Conservation (phyloP, 2,888 invertebrate genomes). For the Luffia ferchaultella region DNA sequence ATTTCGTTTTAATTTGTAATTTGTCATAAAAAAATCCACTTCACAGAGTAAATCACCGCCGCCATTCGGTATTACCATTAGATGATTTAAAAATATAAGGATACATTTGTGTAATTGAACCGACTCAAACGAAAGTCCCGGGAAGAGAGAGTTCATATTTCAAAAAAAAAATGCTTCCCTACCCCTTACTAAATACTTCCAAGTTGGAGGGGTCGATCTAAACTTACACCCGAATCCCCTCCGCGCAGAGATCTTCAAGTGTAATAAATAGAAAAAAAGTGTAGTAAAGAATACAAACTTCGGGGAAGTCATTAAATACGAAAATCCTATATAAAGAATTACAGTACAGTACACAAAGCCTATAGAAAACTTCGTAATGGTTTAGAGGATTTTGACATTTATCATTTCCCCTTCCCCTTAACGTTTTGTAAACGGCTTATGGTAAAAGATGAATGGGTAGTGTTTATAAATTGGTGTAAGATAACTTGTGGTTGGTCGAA, state of each 20-base stretch:
- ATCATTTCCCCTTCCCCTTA: slow-evolving; percentile 50
- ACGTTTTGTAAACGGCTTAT: slow-evolving; percentile 62
- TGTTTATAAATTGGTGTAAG: slow-evolving; percentile 41
- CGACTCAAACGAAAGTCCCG: slow-evolving; percentile 4
- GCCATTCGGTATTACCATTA: too few species aligned
- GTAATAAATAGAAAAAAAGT: slow-evolving; percentile 44
- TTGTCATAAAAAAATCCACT: too few species aligned
- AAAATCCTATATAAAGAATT: slow-evolving; percentile 20
- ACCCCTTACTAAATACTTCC: slow-evolving; percentile 19
- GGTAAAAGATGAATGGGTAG: slow-evolving; percentile 60
- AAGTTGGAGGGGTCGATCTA: slow-evolving; percentile 23
- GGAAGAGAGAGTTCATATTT: slow-evolving; percentile 16
- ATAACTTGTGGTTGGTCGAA: slow-evolving; percentile 54
- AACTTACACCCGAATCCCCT: slow-evolving; percentile 34
- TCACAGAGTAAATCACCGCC: too few species aligned
- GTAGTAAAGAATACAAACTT: slow-evolving; percentile 17
- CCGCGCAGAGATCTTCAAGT: slow-evolving; percentile 34
- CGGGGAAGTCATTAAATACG: slow-evolving; percentile 17
- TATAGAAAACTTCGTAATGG: slow-evolving; percentile 23
- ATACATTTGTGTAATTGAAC: too few species aligned
- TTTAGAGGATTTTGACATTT: slow-evolving; percentile 43
- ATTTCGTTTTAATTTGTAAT: too few species aligned
- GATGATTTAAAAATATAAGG: too few species aligned
- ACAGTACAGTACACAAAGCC: slow-evolving; percentile 17
- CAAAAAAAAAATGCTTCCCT: slow-evolving; percentile 20